phyloP scores from a whole-genome alignment of 2,888 invertebrate species.

The Tuberolachnus salignus region DNA sequence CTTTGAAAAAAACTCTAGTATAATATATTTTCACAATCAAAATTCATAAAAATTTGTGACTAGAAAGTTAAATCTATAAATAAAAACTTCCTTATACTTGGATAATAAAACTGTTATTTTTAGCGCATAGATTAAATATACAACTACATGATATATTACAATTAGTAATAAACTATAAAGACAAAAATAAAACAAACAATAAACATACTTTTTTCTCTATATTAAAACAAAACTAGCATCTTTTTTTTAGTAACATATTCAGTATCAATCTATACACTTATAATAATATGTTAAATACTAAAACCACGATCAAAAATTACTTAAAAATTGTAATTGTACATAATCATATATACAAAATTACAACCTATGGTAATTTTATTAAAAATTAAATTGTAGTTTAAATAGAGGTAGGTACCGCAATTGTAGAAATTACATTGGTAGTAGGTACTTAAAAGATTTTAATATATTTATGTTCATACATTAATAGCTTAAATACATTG shows the following conservation, averaged over 20 bases:
- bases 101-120: no score
- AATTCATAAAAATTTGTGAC: no score
- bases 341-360: neutral
- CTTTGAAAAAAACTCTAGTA: no score
- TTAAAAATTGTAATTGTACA: neutral
- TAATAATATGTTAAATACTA: neutral
- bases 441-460: neutral
- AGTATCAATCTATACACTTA: neutral
- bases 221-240: neutral
- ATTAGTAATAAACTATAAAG: neutral
- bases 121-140: no score
- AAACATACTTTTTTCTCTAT: neutral
- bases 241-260: neutral
- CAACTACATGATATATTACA: no score
- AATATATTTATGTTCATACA: neutral
- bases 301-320: neutral
- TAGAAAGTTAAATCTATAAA: no score
- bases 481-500: neutral
- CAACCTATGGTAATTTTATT: neutral
- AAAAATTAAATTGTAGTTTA: neutral
- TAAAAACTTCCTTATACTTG: no score
- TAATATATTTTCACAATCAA: no score
- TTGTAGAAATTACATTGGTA: no score
- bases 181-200: neutral
- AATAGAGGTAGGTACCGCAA: no score